Conservation (phyloP, 2,888 invertebrate species). For the Priocnemis perturbator region DNA sequence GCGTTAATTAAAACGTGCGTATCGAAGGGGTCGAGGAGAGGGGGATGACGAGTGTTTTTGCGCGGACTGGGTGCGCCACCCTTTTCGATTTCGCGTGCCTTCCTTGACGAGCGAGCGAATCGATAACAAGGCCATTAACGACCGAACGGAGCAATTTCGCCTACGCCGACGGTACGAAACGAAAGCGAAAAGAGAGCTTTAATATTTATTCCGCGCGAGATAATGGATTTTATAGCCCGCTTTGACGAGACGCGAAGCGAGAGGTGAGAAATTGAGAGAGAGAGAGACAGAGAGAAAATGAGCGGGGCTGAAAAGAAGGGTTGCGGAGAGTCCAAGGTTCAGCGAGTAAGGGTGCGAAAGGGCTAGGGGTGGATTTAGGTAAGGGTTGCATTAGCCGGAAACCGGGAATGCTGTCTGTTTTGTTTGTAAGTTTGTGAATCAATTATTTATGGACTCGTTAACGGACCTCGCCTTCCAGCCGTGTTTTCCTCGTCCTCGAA, state of each 20-base stretch:
- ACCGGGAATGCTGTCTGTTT: conserved; percentile 35
- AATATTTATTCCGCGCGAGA: conserved; percentile 53
- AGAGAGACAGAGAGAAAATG: no score
- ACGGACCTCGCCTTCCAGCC: conserved; percentile 43
- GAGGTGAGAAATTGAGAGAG: conserved; percentile 11
- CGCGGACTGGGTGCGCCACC: no score
- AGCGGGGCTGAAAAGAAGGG: background rate
- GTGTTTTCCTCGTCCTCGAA: no score
- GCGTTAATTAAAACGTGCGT: no score
- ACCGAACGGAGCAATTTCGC: conserved; percentile 46
- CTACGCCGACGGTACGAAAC: conserved; percentile 29
- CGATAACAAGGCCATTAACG: conserved; percentile 55
- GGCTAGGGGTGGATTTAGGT: background rate
- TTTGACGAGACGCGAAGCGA: conserved; percentile 25
- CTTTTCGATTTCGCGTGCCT: conserved; percentile 10
- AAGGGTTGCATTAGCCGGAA: conserved; percentile 44
- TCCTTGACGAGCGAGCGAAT: conserved; percentile 43
- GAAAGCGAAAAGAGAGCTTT: conserved; percentile 50
- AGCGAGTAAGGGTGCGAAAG: no score
- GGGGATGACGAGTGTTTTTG: no score
- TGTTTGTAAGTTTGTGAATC: conserved; percentile 54
- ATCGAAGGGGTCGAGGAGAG: no score
- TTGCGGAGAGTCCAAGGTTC: background rate
- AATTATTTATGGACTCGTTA: conserved; percentile 58
- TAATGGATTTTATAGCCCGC: conserved; percentile 57